Conservation (phyloP, 2,113 vertebrate species). For the Amblyornis subalaris region DNA sequence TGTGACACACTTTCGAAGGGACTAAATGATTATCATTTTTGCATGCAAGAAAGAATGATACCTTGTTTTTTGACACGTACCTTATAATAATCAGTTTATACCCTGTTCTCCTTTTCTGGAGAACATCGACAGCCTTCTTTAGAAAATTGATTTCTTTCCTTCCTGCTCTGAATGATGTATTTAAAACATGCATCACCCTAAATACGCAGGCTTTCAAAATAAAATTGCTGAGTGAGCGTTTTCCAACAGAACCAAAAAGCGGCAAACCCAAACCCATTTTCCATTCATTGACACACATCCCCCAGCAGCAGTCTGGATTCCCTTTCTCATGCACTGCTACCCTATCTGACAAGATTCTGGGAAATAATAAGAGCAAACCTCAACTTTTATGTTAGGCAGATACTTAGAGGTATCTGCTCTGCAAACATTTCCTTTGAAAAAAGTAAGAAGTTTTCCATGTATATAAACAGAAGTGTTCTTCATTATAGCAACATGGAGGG, state of each 20-base stretch:
- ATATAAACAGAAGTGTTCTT: constrained; percentile 20
- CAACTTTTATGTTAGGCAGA: not conserved
- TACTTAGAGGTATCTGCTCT: not conserved
- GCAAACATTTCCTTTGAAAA: constrained; percentile 26
- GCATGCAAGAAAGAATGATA: not conserved
- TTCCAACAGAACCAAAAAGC: not conserved
- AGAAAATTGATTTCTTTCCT: not conserved
- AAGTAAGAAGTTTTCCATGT: not conserved
- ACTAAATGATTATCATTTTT: not conserved
- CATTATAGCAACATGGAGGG: not conserved
- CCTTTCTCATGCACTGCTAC: not conserved
- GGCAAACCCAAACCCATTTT: not conserved
- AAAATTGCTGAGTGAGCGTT: not conserved
- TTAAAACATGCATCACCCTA: not conserved
- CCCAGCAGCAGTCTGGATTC: not conserved
- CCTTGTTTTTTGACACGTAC: not conserved
- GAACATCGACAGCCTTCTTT: not conserved
- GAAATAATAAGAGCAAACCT: not conserved
- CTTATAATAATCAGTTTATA: not conserved
- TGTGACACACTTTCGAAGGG: not conserved
- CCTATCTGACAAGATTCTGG: not conserved
- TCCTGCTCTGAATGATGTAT: not conserved
- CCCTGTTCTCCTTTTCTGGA: not conserved
- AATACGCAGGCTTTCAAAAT: not conserved
- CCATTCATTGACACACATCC: not conserved